Base-by-base conservation (phyloP, 1,140 invertebrate species). In the Centruroides sculpturatus region DNA sequence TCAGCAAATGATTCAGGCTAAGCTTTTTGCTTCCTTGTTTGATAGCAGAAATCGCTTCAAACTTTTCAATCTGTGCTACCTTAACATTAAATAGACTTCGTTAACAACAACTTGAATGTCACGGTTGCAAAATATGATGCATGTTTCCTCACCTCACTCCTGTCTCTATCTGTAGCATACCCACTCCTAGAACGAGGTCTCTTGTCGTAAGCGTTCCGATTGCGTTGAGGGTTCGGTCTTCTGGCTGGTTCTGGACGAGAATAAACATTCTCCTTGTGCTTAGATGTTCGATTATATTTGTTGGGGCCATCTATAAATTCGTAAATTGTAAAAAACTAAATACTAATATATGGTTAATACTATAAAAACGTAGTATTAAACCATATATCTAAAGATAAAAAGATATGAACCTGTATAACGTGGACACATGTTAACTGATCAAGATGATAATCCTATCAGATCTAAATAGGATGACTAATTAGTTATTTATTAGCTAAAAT, bases 1-100 rank as follows among this genome's bases (percentile, higher is more conserved):
- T 93, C 66, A 94, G 79, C 81, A 94, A 81, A 81, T 93, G 87
- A 76, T 89, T 92, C 74, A 89, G 78, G 77, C 89, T 92, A 77
- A 86, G 85, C 78, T 93, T 92, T 77, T 91, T 92, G 72, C 85
- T 87, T 76, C 86, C 86, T 75, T 80, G 82, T 70, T 79, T 74
- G 78, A 85, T 82, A 67, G 87, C 81, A 74, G 86, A 88, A 76
- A 86, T 87, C 72, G 82, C 76, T 80, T 92, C 88, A 75, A 82
- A 80, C 67, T 83, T 81, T 66, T 78, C 72, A 41, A 41, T 41
- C 41, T 41, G 41, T 59, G 59, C 68, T 71, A 79, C 77, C 73
- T 75, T 61, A 10, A 67, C 76, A 77, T 57, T 23, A 23, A 23
- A 23, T 23, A 23, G 23, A 23, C 2, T 23, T 23, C 2, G 23